Evolutionary conservation across 2,888 invertebrate genomes (phyloP).

Genomic region (Agapostemon virescens): DNA sequence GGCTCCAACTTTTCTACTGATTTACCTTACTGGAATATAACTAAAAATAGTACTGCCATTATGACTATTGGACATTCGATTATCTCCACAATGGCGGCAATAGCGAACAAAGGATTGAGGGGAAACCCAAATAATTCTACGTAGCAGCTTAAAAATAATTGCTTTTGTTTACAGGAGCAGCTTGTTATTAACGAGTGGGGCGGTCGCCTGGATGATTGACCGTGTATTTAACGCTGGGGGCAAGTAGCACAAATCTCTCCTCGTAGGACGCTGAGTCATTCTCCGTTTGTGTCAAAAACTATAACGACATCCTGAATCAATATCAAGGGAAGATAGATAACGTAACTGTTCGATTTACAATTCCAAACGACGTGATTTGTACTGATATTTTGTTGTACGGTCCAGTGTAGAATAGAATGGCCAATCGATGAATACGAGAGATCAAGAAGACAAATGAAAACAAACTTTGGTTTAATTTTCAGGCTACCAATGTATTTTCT

Average conservation of each 20-base stretch:
- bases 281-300: not conserved
- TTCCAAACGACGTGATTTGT: not conserved
- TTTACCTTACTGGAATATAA: not conserved
- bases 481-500: not conserved
- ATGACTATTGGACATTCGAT: not conserved
- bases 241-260: not conserved
- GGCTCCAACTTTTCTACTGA: not conserved
- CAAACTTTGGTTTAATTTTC: conserved; percentile 12
- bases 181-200: conserved; percentile 67
- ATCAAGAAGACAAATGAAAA: conserved; percentile 3
- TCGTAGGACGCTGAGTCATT: not conserved
- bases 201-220: conserved; percentile 69
- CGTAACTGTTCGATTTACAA: not conserved
- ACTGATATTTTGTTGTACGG: not conserved
- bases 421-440: too few species aligned
- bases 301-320: not conserved
- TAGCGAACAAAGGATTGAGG: not conserved
- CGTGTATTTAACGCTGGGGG: conserved; percentile 31
- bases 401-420: not conserved
- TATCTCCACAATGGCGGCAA: not conserved
- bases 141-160: not conserved
- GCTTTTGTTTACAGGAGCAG: conserved; percentile 70
- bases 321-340: not conserved
- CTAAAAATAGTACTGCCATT: not conserved
- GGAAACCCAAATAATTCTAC: not conserved